A percentile compares a stretch with the other conserved stretches of the same genome.
Conservation (phyloP, 1,140 invertebrate species). For the Drosophila pseudoobscura region DNA sequence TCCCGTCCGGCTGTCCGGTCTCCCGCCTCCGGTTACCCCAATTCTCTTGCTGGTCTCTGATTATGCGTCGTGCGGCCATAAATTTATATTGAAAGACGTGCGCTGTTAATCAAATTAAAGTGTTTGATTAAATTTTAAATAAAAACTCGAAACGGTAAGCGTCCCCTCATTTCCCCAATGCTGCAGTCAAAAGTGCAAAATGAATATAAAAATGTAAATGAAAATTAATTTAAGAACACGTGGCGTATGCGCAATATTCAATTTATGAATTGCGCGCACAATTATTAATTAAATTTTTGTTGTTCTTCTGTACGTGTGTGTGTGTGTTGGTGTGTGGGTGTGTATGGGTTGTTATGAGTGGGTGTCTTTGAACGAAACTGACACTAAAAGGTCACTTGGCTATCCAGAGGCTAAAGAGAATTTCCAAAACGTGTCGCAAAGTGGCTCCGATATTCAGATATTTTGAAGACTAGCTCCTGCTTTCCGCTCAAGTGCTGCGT, state of each 20-base stretch:
- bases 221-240: conserved; percentile 63
- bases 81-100: conserved; percentile 82
- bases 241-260: conserved; percentile 60
- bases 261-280: conserved; percentile 56
- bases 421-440: conserved; percentile 74
- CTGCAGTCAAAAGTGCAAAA: conserved; percentile 38
- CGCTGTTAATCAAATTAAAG: conserved; percentile 81
- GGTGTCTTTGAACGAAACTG: neutral
- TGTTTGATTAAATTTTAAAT: conserved; percentile 80
- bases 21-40: neutral
- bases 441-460: conserved; percentile 32
- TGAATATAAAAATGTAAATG: conserved; percentile 18
- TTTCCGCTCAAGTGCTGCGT: neutral
- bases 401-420: conserved; percentile 42
- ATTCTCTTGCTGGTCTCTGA: conserved; percentile 53
- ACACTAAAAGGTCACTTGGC: conserved; percentile 17
- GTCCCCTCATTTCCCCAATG: neutral
- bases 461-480: conserved; percentile 43
- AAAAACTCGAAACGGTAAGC: conserved; percentile 22
- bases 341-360: neutral
- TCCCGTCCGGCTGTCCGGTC: neutral
- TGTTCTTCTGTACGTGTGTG: conserved; percentile 7
- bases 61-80: conserved; percentile 73
- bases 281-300: conserved; percentile 50
- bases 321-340: neutral